Conservation (phyloP, 64 coral and sea anemone genomes). For the Pocillopora damicornis region DNA sequence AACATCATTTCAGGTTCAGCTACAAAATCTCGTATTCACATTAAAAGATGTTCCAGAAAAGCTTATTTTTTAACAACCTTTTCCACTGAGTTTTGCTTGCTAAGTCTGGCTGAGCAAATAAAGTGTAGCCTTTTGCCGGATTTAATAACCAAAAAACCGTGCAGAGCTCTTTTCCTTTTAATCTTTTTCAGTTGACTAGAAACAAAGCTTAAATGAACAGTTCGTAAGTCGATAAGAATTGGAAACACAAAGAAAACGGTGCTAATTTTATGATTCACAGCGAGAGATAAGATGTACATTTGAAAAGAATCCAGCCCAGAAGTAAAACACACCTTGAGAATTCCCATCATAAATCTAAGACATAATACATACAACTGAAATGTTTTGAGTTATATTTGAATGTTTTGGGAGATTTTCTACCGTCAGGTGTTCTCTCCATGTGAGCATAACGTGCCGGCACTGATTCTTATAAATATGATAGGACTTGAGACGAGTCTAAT, state of each 20-base stretch:
- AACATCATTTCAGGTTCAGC: too few relatives aligned
- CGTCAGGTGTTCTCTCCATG: background rate
- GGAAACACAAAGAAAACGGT: background rate
- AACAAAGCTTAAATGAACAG: background rate
- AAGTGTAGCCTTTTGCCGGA: background rate
- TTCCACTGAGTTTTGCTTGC: too few relatives aligned
- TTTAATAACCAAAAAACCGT: background rate
- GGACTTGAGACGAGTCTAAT: background rate
- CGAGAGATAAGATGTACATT: conserved; percentile 13
- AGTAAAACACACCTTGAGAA: conserved; percentile 19
- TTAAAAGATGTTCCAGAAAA: too few relatives aligned
- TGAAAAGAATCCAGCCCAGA: background rate
- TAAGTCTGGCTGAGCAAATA: background rate
- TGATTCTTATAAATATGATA: conserved; percentile 4
- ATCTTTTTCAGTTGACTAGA: background rate
- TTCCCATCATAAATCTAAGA: conserved; percentile 28
- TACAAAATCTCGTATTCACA: too few relatives aligned
- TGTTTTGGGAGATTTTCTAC: background rate
- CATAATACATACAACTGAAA: background rate
- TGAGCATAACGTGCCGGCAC: background rate
- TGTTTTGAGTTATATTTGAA: background rate
- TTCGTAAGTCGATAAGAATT: background rate
- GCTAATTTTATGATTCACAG: background rate
- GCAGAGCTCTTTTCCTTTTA: background rate
- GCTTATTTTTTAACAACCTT: too few relatives aligned